phyloP scores from a whole-genome alignment of 2,888 invertebrate species.

The Resseliella maxima region DNA sequence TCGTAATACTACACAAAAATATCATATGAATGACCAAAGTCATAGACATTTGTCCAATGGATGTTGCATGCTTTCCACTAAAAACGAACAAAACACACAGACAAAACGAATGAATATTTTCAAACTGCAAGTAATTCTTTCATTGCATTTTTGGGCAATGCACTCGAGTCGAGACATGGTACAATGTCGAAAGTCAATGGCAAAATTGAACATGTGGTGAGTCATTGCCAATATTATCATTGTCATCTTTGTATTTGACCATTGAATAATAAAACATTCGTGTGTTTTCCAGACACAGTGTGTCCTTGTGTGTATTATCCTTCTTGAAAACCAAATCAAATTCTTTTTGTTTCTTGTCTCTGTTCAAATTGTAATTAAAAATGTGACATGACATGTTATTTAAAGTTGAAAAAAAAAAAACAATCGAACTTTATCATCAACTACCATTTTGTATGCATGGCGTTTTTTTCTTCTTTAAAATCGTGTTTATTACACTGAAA shows the following conservation, averaged over 20 bases:
- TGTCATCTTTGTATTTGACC: background rate
- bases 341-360: no score
- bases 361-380: no score
- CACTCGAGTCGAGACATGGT: background rate
- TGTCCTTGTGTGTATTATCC: background rate
- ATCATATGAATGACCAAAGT: constrained; percentile 5
- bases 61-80: background rate
- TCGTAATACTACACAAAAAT: background rate
- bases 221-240: background rate
- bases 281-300: background rate
- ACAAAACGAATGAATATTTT: background rate
- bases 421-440: no score
- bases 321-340: background rate
- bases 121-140: background rate
- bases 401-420: no score
- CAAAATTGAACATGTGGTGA: background rate
- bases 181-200: background rate
- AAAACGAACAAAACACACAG: background rate
- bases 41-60: background rate
- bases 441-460: background rate
- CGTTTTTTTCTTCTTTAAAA: no score
- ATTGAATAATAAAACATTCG: background rate
- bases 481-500: no score
- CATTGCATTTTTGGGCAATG: background rate
- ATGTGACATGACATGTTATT: no score